Base-by-base conservation (phyloP, 2,888 invertebrate species). In the Diarsia brunnea region DNA sequence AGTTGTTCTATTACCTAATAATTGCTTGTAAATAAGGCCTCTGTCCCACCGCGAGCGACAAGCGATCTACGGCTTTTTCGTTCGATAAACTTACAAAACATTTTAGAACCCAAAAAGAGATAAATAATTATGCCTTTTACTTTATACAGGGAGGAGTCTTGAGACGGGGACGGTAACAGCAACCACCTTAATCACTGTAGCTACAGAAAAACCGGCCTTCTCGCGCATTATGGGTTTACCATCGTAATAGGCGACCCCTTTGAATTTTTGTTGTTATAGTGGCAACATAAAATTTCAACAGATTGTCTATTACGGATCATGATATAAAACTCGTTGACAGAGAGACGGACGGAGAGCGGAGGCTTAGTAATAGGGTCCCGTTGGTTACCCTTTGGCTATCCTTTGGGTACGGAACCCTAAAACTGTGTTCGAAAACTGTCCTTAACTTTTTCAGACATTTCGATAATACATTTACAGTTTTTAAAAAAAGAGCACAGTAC, bases 1-100 rank as follows among this genome's bases (percentile, higher is more conserved):
- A 76, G 76, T 84, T 84, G 77, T 88, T 73, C 58, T 19, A 84
- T 87, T 86, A 84, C 82, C 81, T 85, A 84, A 83, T 85, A 84
- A 83, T 87, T 74, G 75, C 73, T 80, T 43, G 69, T 81, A 78
- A 83, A 84, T 80, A 72, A 43, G 14, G 16, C 16, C 5, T 4
- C 0, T n/a, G 43, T 63, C 43, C 1, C 43, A 10, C 10, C 0
- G 16, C 43, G 43, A 63, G 63, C n/a, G n/a, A 43, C 4, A 4
- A n/a, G 43, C 63, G 8, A 63, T 63, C 10, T n/a, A 43, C 3
- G n/a, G 0, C n/a, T 16, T n/a, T 63, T 7, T 7, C 11, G 61
- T 12, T 12, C 4, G 4, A 11, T 11, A n/a, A 55, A 21, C 14
- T 10, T 11, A 60, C 3, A 31, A 31, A 16, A 21, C 21, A 60